phyloP scores from a whole-genome alignment of 2,113 vertebrate genomes.

The Reinhardtius hippoglossoides region DNA sequence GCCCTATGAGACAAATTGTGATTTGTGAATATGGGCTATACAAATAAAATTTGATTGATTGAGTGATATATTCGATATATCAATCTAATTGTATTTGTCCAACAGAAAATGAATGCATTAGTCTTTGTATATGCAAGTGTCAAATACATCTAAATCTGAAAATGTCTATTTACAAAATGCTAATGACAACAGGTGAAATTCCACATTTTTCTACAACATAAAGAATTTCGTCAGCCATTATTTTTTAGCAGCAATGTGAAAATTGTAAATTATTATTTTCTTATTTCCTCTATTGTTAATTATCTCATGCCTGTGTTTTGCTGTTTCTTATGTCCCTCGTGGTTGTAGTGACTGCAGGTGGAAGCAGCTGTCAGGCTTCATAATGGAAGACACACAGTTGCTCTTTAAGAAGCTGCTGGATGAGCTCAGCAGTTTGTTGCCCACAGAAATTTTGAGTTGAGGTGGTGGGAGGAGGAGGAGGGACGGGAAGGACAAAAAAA shows the following conservation, averaged over 20 bases:
- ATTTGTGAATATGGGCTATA: no score
- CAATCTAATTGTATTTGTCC: no score
- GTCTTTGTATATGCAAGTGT: no score
- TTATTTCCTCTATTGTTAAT: no score
- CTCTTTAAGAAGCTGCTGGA: slow-evolving; percentile 34
- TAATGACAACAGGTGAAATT: background rate
- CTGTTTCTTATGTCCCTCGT: background rate
- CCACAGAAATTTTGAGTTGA: slow-evolving; percentile 31
- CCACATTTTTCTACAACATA: no score
- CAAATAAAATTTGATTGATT: no score
- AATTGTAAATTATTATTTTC: background rate
- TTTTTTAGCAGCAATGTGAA: background rate
- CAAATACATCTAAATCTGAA: no score
- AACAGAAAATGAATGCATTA: no score
- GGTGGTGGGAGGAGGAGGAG: slow-evolving; percentile 16
- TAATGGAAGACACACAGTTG: slow-evolving; percentile 13
- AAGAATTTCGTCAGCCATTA: background rate
- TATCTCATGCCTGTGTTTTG: no score
- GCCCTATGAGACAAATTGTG: no score
- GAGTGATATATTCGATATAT: no score
- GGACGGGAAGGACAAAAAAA: background rate
- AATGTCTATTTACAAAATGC: background rate
- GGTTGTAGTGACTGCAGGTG: slow-evolving; percentile 19
- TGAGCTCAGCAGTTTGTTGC: slow-evolving; percentile 48
- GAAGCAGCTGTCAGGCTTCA: background rate